These are phyloP conservation scores for Corella eumyota DNA, from an alignment of 23 tunicate species.

Conservation along the genomic window DNA sequence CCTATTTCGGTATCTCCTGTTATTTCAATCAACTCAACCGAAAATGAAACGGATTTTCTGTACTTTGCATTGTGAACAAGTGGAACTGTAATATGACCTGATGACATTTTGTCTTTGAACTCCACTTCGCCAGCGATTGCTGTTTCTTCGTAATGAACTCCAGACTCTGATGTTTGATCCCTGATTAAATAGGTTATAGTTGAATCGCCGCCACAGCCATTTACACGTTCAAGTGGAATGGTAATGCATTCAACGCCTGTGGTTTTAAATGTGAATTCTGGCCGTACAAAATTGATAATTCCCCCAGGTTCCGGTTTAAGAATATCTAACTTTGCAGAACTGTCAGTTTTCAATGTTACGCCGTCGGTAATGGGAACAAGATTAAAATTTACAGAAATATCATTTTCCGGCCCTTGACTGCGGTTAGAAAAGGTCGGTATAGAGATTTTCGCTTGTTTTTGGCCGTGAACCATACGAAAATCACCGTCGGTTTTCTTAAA, in stretches of 20 bases:
- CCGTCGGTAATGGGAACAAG: not conserved
- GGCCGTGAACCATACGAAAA: not conserved
- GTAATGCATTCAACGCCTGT: not conserved
- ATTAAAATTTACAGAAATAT: not conserved
- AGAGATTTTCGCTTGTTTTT: not conserved
- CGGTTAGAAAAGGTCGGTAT: not conserved
- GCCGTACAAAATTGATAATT: not conserved
- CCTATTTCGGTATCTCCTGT: not conserved
- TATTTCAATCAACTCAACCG: not conserved
- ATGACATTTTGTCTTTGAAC: conserved; percentile 16
- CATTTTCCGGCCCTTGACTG: not conserved
- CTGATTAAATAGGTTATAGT: not conserved
- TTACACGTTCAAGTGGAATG: conserved; percentile 8
- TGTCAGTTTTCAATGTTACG: not conserved
- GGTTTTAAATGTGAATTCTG: not conserved
- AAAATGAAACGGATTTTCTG: conserved; percentile 2
- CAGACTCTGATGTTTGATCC: conserved; percentile 9
- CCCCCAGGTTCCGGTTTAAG: not conserved
- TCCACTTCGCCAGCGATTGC: not conserved
- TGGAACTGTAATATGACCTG: conserved; percentile 6
- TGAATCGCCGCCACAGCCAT: conserved; percentile 6
- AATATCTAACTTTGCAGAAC: not conserved
- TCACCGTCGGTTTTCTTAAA: not conserved
- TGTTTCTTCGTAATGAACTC: conserved; percentile 6
- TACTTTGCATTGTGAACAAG: conserved; percentile 1